Evolutionary conservation across 2,113 vertebrate genomes (phyloP), one percentile per base, ranked within the genome.

Genomic region (Crotalus helleri): DNA sequence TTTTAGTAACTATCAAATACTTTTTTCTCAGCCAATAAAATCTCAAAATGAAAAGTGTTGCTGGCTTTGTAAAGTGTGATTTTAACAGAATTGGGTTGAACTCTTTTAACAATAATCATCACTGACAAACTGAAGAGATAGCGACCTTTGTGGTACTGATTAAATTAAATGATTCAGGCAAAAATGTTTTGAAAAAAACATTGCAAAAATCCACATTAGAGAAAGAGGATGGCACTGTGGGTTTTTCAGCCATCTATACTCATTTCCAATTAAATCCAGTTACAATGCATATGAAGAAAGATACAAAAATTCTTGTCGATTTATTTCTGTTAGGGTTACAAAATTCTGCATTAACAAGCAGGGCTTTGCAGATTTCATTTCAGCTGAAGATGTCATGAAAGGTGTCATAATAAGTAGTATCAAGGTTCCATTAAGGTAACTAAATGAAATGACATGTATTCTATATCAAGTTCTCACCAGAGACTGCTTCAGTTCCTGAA

Each of bases 91-190:
- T 44, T 61, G n/a, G 74, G 49, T 12, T 54, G 51, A 93, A 17
- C 49, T 61, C 88, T 44, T 90, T 86, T 90, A 86, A 92, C 33
- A 90, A 61, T 87, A 89, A 92, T 87, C 58, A 87, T 86, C 19
- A 33, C 39, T 87, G 74, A 92, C 91, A 93, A 90, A 93, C 93
- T 89, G 44, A 91, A 92, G 49, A 29, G 10, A 26, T 44, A 59
- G 87, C 90, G 26, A 94, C 91, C 91, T 92, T 92, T 90, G 91
- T 61, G 61, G 74, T 33, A 93, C 91, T 90, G 74, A 92, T 57
- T 92, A 87, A 89, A 86, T 49, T 89, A 90, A 93, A 90, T 92
- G 57, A 85, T 39, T 85, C 26, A 12, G 85, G 69, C 91, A 91
- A 93, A 93, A 49, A 33, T 69, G 57, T 90, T 55, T 49, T 33